Conservation (phyloP, 2,113 vertebrate genomes). For the Peromyscus polionotus region DNA sequence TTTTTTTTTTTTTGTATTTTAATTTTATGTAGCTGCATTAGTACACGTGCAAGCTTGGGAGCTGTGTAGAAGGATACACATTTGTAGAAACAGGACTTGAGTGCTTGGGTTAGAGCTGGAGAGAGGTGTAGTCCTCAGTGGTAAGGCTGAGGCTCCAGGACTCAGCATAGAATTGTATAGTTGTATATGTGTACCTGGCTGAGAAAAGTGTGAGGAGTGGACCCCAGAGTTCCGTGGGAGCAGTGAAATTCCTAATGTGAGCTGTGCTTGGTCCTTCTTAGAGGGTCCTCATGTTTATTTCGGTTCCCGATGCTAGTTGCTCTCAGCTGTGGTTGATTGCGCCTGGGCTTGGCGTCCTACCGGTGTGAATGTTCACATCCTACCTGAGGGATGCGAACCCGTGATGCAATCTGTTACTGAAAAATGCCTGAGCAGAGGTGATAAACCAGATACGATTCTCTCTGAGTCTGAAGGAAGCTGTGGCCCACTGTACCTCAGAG, state of each 20-base stretch:
- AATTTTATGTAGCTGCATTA: neutral
- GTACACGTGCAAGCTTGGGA: neutral
- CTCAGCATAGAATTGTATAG: neutral
- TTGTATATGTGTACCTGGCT: rapidly evolving
- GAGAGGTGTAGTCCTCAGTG: neutral
- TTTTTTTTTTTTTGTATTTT: neutral
- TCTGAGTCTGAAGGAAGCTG: neutral
- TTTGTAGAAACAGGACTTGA: neutral
- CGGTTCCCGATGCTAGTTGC: neutral
- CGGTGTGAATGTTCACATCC: neutral
- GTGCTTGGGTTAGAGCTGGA: too few relatives aligned
- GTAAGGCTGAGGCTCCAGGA: neutral
- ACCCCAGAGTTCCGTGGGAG: neutral
- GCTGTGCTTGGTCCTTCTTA: neutral
- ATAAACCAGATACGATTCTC: neutral
- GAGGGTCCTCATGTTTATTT: neutral
- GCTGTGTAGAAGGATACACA: neutral
- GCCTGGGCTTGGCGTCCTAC: neutral
- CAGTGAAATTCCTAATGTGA: neutral
- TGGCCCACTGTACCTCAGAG: neutral
- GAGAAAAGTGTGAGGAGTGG: neutral
- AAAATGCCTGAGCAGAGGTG: neutral
- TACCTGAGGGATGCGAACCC: neutral
- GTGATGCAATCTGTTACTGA: neutral
- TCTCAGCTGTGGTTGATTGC: neutral